These are phyloP conservation scores for Motacilla alba DNA, from an alignment of 2,113 vertebrate genomes.

Conservation along the genomic window DNA sequence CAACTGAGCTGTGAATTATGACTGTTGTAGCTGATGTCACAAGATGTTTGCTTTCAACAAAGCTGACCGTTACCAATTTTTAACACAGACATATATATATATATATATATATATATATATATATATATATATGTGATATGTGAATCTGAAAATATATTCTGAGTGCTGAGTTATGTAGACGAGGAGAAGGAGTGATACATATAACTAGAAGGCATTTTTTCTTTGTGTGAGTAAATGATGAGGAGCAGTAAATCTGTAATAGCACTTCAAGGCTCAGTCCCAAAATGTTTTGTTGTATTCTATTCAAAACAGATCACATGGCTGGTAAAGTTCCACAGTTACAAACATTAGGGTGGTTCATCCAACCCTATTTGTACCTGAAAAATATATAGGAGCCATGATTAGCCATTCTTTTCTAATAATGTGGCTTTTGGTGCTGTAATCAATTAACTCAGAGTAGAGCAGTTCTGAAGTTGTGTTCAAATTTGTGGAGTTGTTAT, in stretches of 20 bases:
- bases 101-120: no score
- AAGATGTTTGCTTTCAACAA: background rate
- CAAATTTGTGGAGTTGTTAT: background rate
- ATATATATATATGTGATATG: no score
- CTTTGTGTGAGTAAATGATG: background rate
- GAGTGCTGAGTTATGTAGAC: background rate
- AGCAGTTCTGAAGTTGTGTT: background rate
- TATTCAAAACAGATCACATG: background rate
- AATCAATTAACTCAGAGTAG: background rate
- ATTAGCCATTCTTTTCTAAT: background rate
- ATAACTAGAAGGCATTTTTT: background rate
- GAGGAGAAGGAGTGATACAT: background rate
- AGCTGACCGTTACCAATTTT: background rate
- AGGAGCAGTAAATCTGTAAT: background rate
- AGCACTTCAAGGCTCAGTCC: background rate
- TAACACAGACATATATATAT: rapidly evolving
- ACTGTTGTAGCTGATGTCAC: background rate
- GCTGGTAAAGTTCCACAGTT: background rate
- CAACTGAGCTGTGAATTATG: background rate
- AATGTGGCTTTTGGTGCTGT: background rate
- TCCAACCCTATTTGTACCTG: background rate
- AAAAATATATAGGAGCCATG: background rate
- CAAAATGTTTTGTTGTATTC: background rate
- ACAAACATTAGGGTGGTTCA: no score
- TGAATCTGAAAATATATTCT: background rate